phyloP scores from a whole-genome alignment of 2,888 invertebrate genomes.

The Dasysyrphus albostriatus region DNA sequence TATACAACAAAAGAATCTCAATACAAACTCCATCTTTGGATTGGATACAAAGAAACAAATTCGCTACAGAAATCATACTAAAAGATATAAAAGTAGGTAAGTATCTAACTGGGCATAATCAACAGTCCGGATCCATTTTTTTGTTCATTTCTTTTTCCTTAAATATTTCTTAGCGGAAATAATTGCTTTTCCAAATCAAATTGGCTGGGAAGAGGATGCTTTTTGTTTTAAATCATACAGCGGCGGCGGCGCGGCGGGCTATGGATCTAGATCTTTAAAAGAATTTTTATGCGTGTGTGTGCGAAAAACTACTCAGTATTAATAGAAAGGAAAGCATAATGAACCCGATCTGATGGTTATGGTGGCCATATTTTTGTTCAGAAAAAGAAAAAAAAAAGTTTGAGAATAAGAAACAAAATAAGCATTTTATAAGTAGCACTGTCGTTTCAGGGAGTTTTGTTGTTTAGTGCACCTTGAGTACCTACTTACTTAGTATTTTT shows the following conservation, averaged over 20 bases:
- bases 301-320: constrained; percentile 35
- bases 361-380: neutral
- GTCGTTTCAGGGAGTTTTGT: too few species aligned
- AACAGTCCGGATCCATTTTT: constrained; percentile 65
- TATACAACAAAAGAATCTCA: constrained; percentile 33
- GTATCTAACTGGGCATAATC: constrained; percentile 44
- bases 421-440: too few species aligned
- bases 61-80: neutral
- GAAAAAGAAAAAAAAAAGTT: too few species aligned
- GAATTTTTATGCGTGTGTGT: constrained; percentile 48
- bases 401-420: too few species aligned
- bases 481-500: too few species aligned
- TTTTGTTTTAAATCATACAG: constrained; percentile 7
- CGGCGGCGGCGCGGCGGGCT: neutral
- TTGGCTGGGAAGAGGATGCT: constrained; percentile 10
- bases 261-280: constrained; percentile 44
- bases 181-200: constrained; percentile 65
- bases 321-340: constrained; percentile 28
- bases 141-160: neutral
- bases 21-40: constrained; percentile 27
- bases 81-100: constrained; percentile 49
- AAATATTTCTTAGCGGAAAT: constrained; percentile 66
- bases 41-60: neutral
- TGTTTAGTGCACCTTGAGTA: too few species aligned
- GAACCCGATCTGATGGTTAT: neutral